Conservation (phyloP, 2,113 vertebrate genomes). For the Phalacrocorax aristotelis region DNA sequence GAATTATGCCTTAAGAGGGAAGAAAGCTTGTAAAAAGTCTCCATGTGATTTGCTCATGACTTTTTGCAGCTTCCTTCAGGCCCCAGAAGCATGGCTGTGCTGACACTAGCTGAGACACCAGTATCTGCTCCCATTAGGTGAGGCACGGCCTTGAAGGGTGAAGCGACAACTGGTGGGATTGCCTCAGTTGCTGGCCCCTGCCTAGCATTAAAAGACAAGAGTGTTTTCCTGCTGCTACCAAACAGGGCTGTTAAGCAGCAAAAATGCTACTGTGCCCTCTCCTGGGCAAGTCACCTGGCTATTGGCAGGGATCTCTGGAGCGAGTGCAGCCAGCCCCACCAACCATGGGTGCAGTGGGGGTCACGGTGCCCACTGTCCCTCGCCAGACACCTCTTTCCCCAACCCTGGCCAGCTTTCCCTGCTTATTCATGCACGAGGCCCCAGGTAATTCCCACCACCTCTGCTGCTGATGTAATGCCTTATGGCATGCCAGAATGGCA, state of each 20-base stretch:
- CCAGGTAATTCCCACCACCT: not conserved
- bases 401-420: not conserved
- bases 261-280: not conserved
- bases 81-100: not conserved
- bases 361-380: rapidly evolving
- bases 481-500: not conserved
- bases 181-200: too few species aligned
- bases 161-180: too few species aligned
- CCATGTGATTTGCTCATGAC: rapidly evolving
- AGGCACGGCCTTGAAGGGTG: not conserved
- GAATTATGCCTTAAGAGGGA: not conserved
- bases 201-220: too few species aligned
- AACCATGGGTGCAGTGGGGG: not conserved
- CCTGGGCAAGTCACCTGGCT: not conserved
- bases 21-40: not conserved
- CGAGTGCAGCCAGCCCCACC: not conserved
- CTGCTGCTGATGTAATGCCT: not conserved
- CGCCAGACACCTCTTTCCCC: rapidly evolving
- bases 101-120: not conserved
- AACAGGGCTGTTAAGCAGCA: not conserved
- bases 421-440: rapidly evolving
- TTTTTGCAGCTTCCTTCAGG: not conserved
- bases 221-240: not conserved
- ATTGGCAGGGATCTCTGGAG: not conserved
- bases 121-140: not conserved